A percentile compares a stretch with the other conserved stretches of the same genome.
These are phyloP conservation scores for Riptortus pedestris DNA, from an alignment of 1,140 invertebrate genomes.

Conservation along the genomic window DNA sequence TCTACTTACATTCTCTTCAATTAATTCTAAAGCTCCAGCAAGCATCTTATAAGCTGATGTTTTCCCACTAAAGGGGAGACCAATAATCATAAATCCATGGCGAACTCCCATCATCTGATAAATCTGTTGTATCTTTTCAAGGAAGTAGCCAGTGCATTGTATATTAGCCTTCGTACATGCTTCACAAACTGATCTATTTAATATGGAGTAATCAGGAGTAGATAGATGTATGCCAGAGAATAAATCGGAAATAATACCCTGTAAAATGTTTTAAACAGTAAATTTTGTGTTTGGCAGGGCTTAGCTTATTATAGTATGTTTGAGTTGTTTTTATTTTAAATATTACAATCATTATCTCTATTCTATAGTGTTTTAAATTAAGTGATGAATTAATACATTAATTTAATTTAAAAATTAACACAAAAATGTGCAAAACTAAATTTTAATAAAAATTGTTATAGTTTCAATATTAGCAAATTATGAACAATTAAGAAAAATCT, in stretches of 20 bases:
- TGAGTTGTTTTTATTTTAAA: too few species aligned
- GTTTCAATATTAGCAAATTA: too few species aligned
- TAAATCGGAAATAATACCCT: slow-evolving; percentile 84
- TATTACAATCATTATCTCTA: too few species aligned
- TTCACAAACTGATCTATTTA: slow-evolving; percentile 46
- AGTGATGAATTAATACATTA: too few species aligned
- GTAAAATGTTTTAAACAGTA: slow-evolving; percentile 32
- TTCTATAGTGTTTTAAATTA: too few species aligned
- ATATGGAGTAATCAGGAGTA: slow-evolving; percentile 53
- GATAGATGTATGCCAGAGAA: slow-evolving; percentile 73
- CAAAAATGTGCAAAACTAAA: too few species aligned
- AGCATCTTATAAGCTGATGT: slow-evolving; percentile 65
- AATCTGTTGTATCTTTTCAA: slow-evolving; percentile 86
- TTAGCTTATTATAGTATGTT: too few species aligned
- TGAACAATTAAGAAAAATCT: too few species aligned
- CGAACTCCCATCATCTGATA: slow-evolving; percentile 94
- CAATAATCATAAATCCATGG: slow-evolving; percentile 82
- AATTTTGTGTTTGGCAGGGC: too few species aligned
- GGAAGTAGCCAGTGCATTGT: slow-evolving; percentile 70
- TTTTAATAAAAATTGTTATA: too few species aligned
- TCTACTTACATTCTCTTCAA: slow-evolving; percentile 62
- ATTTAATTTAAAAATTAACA: too few species aligned
- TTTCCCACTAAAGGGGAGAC: slow-evolving; percentile 84
- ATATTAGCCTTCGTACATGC: slow-evolving; percentile 66
- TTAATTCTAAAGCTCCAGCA: slow-evolving; percentile 62